Percentiles rank a stretch among this genome's conserved stretches.
phyloP scores from a whole-genome alignment of 1,140 invertebrate species.

The Lepeophtheirus salmonis region DNA sequence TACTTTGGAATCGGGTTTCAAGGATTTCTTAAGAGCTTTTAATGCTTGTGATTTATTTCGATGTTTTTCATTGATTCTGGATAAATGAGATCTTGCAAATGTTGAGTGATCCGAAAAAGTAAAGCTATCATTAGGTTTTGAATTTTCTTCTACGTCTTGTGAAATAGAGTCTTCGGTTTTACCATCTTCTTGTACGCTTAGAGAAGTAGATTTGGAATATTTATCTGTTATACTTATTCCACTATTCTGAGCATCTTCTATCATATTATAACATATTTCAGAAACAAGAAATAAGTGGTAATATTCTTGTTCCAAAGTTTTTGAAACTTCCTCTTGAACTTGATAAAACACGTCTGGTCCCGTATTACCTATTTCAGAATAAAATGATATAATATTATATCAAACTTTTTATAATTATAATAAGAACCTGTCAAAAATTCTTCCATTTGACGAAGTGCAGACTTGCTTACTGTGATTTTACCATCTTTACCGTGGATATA shows the following conservation, averaged over 20 bases:
- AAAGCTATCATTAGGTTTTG: no score
- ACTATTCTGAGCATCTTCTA: constrained; percentile 29
- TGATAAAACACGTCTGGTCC: constrained; percentile 73
- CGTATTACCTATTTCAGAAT: constrained; percentile 60
- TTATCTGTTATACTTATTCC: constrained; percentile 46
- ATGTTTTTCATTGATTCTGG: constrained; percentile 54
- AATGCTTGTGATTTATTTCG: constrained; percentile 55
- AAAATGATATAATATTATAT: no score
- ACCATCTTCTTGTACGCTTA: no score
- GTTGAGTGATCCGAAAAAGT: constrained; percentile 50
- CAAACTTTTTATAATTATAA: no score
- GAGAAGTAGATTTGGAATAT: no score
- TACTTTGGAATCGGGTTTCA: constrained; percentile 54
- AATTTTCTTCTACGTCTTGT: no score
- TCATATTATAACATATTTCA: constrained; percentile 56
- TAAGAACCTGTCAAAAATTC: no score
- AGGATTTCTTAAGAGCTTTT: constrained; percentile 48
- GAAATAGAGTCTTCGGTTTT: no score
- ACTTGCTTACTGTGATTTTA: constrained; percentile 17
- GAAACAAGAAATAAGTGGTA: constrained; percentile 71
- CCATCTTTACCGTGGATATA: constrained; percentile 31
- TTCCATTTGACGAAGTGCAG: constrained; percentile 55
- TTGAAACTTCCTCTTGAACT: constrained; percentile 56
- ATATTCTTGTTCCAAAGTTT: constrained; percentile 61
- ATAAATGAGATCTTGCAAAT: constrained; percentile 55